Base-by-base conservation (phyloP, 2,797 vertebrate genomes). In the Lepilemur septentrionalis region DNA sequence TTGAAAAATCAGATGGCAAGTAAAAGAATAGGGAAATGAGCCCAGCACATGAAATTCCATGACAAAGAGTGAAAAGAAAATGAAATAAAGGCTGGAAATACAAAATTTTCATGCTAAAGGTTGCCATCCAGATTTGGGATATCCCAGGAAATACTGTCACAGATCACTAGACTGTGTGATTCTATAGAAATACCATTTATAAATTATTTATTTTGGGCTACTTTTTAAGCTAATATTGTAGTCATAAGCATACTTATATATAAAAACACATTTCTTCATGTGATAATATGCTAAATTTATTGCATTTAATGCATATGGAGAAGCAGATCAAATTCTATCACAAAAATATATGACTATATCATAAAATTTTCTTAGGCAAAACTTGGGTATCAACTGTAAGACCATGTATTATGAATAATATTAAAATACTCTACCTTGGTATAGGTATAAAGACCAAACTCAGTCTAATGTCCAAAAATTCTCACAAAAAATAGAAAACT, bases 251-350 rank as follows among this genome's bases (percentile, higher is more conserved):
- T 65, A 91, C 35, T 69, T 59, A 83, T 23, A 85, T 20, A 65
- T 48, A 91, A 81, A 92, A 87, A 90, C 22, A 32, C 28, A 69
- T 43, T 84, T 94, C 14, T 23, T 80, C 30, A 70, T 35, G 67
- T 80, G 13, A 88, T 11, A 89, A 41, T 55, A 94, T 65, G 46
- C 38, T 85, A 28, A 82, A 75, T 38, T 89, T 90, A 88, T 85
- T 94, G 86, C 70, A 92, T 8, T 84, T 88, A 95, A 72, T 90
- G 43, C 12, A 91, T 38, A 93, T 6, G 50, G 63, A 96, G 75
- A 86, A 96, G 25, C 28, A 93, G 38, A 50, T 46, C 18, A 75
- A 90, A 89, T 83, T 92, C 78, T 69, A 76, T 59, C 28, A 94
- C 9, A 79, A 96, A 95, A 93, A 70, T 50, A n/a, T 38, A 89